Base-by-base conservation (phyloP, 2,888 invertebrate genomes). In the Pheosia tremula region DNA sequence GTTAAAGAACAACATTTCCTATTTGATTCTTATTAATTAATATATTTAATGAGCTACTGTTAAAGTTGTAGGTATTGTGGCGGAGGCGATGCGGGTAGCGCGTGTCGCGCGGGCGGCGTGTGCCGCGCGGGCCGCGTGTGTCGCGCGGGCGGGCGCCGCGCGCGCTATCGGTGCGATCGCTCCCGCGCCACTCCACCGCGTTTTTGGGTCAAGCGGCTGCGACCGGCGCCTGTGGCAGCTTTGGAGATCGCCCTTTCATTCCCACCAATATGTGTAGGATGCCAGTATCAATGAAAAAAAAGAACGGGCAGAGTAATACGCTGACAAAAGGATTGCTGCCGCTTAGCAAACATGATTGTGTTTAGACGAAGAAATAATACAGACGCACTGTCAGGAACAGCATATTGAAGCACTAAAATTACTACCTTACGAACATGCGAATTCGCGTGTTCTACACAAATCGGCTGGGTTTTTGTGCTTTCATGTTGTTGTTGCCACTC, bases 121-220 rank as follows among this genome's bases (percentile, higher is more conserved):
- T 1, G 24, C 24, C 24, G 24, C 24, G 24, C 24, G 24, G 24
- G 24, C 24, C 1, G 63, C 24, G 62, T 50, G 56, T 45, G 56
- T 52, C 11, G 60, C 52, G 59, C 56, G 60, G 61, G 58, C 60
- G 61, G 62, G 64, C 69, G 69, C 72, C 78, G 78, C 86, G 83
- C 85, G 82, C 79, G 80, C 85, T 90, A 91, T 91, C 91, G 83
- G 81, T 72, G 76, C 87, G 89, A 90, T 90, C 91, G 75, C 76
- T 74, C 71, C 62, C 73, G 71, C 78, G 71, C 79, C 80, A 82
- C 88, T 87, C 78, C 77, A 82, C 65, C 72, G 69, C 74, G 83
- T 89, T 90, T 89, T 84, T 91, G 88, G 92, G 92, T 92, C 92
- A 91, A 92, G 91, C 87, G 83, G 78, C 71, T 82, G 84, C 77